These are phyloP conservation scores for Erithacus rubecula DNA, from an alignment of 2,797 vertebrate species.

Conservation along the genomic window DNA sequence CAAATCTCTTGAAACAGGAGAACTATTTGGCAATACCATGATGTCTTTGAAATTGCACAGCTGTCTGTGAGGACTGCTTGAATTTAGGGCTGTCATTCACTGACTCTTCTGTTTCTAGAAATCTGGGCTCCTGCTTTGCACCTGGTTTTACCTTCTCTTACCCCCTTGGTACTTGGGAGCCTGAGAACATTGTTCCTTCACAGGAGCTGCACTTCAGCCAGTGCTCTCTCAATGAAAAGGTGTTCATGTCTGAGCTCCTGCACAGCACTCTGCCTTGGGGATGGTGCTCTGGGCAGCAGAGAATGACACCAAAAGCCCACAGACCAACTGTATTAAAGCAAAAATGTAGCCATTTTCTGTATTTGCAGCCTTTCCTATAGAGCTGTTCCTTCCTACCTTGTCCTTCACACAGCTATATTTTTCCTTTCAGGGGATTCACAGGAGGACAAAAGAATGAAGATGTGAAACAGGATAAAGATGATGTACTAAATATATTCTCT, in stretches of 20 bases:
- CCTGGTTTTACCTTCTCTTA: not conserved
- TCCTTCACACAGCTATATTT: not conserved
- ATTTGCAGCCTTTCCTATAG: not conserved
- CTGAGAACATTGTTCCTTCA: not conserved
- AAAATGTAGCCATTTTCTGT: not conserved
- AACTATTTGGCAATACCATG: not conserved
- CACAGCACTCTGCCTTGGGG: not conserved
- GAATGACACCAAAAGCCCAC: not conserved
- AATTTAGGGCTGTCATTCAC: not conserved
- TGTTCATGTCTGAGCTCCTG: not conserved
- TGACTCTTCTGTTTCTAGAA: not conserved
- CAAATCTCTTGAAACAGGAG: not conserved
- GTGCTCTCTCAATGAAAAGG: not conserved
- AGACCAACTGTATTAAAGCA: not conserved
- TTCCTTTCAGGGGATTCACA: constrained; percentile 86
- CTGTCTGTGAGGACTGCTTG: not conserved
- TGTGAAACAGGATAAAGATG: constrained; percentile 88
- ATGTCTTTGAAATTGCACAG: not conserved
- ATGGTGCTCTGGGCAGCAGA: not conserved
- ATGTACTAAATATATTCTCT: constrained; percentile 97
- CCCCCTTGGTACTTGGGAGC: not conserved
- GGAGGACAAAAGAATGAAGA: constrained; percentile 89
- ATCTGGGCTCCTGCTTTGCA: not conserved
- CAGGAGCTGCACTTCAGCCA: not conserved
- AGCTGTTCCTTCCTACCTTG: not conserved